Percentiles rank a stretch among this genome's conserved stretches.
Evolutionary conservation across 2,113 vertebrate genomes (phyloP).

Genomic region (Sinocyclocheilus maitianheensis): DNA sequence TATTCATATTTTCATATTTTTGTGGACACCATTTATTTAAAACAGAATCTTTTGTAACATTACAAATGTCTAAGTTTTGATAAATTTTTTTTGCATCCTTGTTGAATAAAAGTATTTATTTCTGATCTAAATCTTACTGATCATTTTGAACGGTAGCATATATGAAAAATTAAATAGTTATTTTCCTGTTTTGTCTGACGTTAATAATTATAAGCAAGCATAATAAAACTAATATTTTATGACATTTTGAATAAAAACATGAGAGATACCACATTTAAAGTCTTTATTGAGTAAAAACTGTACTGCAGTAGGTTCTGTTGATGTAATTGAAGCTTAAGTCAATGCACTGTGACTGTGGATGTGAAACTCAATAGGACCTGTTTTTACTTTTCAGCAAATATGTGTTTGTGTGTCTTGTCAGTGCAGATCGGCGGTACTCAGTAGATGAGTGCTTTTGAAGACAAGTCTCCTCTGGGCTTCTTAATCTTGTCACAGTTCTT

Average conservation of each 20-base stretch:
- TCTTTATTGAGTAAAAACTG: constrained; percentile 70
- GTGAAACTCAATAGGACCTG: constrained; percentile 57
- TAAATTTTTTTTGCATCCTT: neutral
- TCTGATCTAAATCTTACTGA: neutral
- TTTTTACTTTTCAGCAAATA: constrained; percentile 46
- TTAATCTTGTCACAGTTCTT: constrained; percentile 92
- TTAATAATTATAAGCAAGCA: neutral
- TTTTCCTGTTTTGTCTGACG: neutral
- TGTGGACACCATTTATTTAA: neutral
- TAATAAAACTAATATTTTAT: neutral
- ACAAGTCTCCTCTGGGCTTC: constrained; percentile 83
- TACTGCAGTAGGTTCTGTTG: constrained; percentile 24
- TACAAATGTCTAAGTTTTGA: neutral
- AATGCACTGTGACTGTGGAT: constrained; percentile 6
- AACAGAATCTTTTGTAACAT: neutral
- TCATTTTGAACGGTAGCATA: neutral
- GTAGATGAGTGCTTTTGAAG: constrained; percentile 86
- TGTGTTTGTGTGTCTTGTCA: constrained; percentile 26
- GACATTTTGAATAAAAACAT: neutral
- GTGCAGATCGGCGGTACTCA: constrained; percentile 64
- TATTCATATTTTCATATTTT: neutral
- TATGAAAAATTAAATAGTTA: neutral
- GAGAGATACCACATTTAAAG: neutral
- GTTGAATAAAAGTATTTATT: neutral
- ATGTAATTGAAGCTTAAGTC: constrained; percentile 18